phyloP scores from a whole-genome alignment of 2,113 vertebrate species.

The Alethe castanea region DNA sequence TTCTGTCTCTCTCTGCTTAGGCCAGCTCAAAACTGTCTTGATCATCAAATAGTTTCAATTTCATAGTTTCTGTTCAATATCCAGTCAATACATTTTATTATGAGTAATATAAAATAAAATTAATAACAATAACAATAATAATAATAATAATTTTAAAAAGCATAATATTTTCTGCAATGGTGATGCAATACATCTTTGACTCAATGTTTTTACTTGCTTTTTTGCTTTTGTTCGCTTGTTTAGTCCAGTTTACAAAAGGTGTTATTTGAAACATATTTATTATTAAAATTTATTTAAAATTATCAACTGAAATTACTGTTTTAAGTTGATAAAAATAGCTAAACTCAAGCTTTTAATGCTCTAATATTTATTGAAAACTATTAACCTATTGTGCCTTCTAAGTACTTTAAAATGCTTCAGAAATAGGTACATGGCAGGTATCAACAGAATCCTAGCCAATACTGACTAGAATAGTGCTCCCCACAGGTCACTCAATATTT shows the following conservation, averaged over 20 bases:
- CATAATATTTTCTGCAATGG: neutral
- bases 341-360: neutral
- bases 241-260: neutral
- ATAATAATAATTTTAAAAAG: no score
- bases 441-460: neutral
- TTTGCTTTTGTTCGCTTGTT: neutral
- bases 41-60: neutral
- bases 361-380: neutral
- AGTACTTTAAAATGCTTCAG: neutral
- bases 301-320: neutral
- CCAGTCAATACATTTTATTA: neutral
- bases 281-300: neutral
- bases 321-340: neutral
- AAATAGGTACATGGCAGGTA: neutral
- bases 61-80: neutral
- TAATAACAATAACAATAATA: neutral
- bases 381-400: neutral
- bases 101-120: neutral
- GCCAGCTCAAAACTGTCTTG: neutral
- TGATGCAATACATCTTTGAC: neutral
- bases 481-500: neutral
- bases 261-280: neutral
- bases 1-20: neutral
- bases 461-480: neutral
- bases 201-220: neutral